Evolutionary conservation across 2,113 vertebrate species (phyloP).

Genomic region (Miniopterus natalensis): DNA sequence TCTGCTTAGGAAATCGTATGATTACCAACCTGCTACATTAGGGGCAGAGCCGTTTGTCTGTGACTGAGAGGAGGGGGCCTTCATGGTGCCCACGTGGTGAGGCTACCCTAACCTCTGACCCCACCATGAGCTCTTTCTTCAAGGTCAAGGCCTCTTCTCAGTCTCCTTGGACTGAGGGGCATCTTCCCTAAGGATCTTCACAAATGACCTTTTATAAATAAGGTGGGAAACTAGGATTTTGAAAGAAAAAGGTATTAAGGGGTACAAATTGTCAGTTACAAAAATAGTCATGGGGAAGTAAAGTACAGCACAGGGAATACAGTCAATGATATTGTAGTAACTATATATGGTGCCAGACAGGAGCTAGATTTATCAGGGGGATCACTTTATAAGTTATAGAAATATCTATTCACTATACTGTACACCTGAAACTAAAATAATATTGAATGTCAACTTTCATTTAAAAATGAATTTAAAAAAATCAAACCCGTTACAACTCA

Average conservation of each 20-base stretch:
- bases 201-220: background rate
- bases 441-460: background rate
- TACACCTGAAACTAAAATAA: background rate
- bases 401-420: background rate
- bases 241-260: background rate
- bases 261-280: background rate
- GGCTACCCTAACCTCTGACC: background rate
- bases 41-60: background rate
- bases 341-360: no score
- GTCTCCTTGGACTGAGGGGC: background rate
- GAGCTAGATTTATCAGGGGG: background rate
- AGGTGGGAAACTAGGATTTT: background rate
- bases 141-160: background rate
- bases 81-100: background rate
- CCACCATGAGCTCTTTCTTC: background rate
- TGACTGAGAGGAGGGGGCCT: background rate
- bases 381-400: no score
- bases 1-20: background rate
- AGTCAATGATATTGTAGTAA: background rate
- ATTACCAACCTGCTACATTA: background rate
- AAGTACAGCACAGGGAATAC: background rate
- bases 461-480: background rate
- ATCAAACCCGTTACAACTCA: background rate
- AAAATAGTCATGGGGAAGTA: background rate
- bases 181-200: background rate